Base-by-base conservation (phyloP, 2,888 invertebrate genomes). In the Cactoblastis cactorum region DNA sequence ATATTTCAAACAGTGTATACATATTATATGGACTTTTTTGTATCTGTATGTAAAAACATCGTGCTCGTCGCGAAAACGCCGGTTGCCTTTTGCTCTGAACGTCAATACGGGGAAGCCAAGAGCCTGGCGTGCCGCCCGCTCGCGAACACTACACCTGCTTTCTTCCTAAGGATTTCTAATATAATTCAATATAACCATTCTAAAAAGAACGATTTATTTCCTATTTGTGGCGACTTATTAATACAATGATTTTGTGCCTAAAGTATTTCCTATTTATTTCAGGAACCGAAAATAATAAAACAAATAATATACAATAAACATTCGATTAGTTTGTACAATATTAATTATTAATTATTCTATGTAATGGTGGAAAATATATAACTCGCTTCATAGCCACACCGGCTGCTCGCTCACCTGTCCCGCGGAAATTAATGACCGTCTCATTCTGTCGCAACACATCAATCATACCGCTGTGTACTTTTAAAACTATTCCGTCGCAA, bases 401-500 rank as follows among this genome's bases (percentile, higher is more conserved):
- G 9, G 3, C 15, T 9, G 37, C 37, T 17, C 37, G 37, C 37
- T 37, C 37, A 37, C 37, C 37, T 37, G 37, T 37, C 37, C 37
- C 37, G 37, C 37, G 14, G 17, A 37, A 17, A 37, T 37, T 37
- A 37, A 37, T 37, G 37, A 37, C 37, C 37, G 17, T 17, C 37
- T 37, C 37, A 37, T 37, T 4, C 37, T 17, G 37, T 14, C 37
- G 37, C 17, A 17, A 17, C 37, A 24, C 41, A 41, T 41, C 41
- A 41, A 41, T 41, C 41, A 41, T 41, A 24, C 22, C 41, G 22
- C 11, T 24, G 12, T 4, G 14, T 24, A 41, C 39, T 37, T 37
- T 37, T 37, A 35, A 37, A 37, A 37, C 37, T 37, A 37, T 37
- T 35, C 34, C 34, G 14, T 17, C 37, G 37, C 37, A 17, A 37